A percentile compares a stretch with the other conserved stretches of the same genome.
These are phyloP conservation scores for Oncorhynchus keta DNA, from an alignment of 2,113 vertebrate species.

Conservation along the genomic window DNA sequence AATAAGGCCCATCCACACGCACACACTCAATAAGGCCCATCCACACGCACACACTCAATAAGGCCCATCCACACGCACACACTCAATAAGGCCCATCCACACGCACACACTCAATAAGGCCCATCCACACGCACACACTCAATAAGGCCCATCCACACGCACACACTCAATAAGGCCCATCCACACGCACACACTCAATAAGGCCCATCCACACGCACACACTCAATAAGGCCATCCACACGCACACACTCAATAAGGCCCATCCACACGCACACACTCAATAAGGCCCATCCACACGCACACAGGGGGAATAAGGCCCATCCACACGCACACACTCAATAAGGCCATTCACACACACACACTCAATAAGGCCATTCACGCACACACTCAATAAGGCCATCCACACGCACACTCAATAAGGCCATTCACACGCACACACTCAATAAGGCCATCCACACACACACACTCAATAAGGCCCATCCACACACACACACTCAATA, in stretches of 20 bases:
- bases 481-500: neutral
- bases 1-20: constrained; percentile 22
- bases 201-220: constrained; percentile 16
- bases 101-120: neutral
- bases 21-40: neutral
- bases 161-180: constrained; percentile 6
- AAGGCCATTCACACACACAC: constrained; percentile 5
- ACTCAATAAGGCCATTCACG: constrained; percentile 11
- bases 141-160: constrained; percentile 21
- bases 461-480: constrained; percentile 6
- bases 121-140: constrained; percentile 7
- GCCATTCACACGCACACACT: constrained; percentile 8
- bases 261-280: neutral
- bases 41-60: neutral
- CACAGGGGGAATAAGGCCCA: constrained; percentile 20
- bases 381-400: constrained; percentile 4
- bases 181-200: neutral
- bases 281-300: constrained; percentile 11
- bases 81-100: constrained; percentile 9
- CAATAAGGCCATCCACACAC: constrained; percentile 20
- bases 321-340: constrained; percentile 3
- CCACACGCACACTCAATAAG: neutral
- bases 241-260: neutral
- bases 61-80: constrained; percentile 13
- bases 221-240: constrained; percentile 14